Conservation (phyloP, 1,140 invertebrate species). For the Drosophila carrolli region DNA sequence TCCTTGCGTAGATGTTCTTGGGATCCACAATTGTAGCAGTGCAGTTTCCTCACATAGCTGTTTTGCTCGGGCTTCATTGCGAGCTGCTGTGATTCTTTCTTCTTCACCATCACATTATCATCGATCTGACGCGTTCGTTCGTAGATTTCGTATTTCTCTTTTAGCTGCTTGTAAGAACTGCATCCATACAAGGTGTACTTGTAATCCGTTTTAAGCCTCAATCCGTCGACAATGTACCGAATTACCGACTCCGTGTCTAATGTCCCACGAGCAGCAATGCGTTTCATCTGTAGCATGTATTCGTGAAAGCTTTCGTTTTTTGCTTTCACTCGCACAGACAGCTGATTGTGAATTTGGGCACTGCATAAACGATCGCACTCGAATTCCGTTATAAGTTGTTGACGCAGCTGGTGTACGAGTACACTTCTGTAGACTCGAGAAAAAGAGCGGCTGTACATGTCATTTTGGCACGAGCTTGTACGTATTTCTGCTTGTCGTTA, state of each 20-base stretch:
- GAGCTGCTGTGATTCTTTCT: not conserved
- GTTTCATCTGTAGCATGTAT: not conserved
- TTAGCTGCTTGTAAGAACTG: not conserved
- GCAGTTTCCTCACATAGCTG: not conserved
- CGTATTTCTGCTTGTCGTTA: too few species aligned
- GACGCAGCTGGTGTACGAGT: not conserved
- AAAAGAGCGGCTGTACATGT: too few species aligned
- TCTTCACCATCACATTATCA: not conserved
- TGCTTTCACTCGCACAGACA: not conserved
- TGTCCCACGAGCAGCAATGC: too few species aligned
- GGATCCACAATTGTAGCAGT: not conserved
- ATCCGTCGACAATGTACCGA: not conserved
- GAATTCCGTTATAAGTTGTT: not conserved
- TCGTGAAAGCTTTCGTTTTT: not conserved
- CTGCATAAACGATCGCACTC: not conserved
- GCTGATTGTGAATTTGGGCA: not conserved
- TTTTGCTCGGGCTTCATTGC: not conserved
- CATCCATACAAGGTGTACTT: too few species aligned
- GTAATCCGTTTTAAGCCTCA: not conserved
- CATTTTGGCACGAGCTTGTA: too few species aligned
- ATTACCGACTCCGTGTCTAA: too few species aligned
- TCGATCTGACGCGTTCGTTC: not conserved
- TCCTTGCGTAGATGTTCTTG: not conserved
- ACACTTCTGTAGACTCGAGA: too few species aligned
- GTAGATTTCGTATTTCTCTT: not conserved